Base-by-base conservation (phyloP, 2,797 vertebrate species). In the Cirrhinus mrigala region DNA sequence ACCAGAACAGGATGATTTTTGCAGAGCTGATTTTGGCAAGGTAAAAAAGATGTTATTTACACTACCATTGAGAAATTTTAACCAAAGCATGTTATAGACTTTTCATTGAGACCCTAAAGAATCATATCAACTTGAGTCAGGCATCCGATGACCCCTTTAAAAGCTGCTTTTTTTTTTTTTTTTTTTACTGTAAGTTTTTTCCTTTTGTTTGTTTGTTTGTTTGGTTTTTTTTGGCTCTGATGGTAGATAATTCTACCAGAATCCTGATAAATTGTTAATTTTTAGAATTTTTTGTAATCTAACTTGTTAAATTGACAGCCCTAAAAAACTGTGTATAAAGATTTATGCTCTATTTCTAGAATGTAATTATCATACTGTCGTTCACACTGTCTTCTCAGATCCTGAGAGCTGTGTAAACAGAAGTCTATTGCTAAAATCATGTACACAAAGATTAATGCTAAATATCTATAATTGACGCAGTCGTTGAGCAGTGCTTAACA, bases 391-490 rank as follows among this genome's bases (percentile, higher is more conserved):
- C 56, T 78, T 78, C 56, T 81, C 29, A 77, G 22, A 56, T 56
- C 20, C 1, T 12, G 60, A 77, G 16, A 66, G 62, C 33, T 54
- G n/a, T 84, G 73, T 84, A 84, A 84, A 84, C 73, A 79, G 54
- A 84, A 68, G 33, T 33, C 73, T 22, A 84, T 66, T 8, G 56
- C 60, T 84, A 6, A 68, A 56, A 56, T 85, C 52, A 60, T 79
- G 74, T 79, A 79, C 37, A 71, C 83, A 79, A 77, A 77, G 52
- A 70, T 79, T 70, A 37, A 48, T 79, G 52, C 58, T 33, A 79
- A 79, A 78, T 71, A 70, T 58, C 52, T 71, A 37, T 85, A 79
- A 85, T 79, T 73, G 76, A 85, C 9, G 24, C 54, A 76, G 60
- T 66, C 27, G 40, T 58, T 79, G 54, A 70, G 44, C 54, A 50